Percentiles rank a stretch among this genome's conserved stretches.
These are phyloP conservation scores for Drosophila fulvimacula DNA, from an alignment of 2,888 invertebrate species.

Conservation along the genomic window DNA sequence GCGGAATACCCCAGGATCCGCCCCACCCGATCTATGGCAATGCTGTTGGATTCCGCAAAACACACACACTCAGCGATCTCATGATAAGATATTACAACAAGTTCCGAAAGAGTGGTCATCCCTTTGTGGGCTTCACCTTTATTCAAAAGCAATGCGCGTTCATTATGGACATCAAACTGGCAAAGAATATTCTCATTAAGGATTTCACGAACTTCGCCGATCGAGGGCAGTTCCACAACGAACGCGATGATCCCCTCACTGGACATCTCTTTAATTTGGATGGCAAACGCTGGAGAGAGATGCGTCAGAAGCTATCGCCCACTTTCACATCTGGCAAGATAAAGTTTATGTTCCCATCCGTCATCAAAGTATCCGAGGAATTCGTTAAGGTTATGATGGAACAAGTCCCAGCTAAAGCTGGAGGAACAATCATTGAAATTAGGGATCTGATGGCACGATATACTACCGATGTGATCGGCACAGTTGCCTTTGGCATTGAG, in stretches of 20 bases:
- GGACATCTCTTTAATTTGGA: slow-evolving; percentile 81
- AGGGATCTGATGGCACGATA: slow-evolving; percentile 84
- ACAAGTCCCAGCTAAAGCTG: slow-evolving; percentile 33
- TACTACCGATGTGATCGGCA: slow-evolving; percentile 86
- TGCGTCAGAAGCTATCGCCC: slow-evolving; percentile 84
- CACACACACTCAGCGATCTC: slow-evolving; percentile 33
- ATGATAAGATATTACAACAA: slow-evolving; percentile 56
- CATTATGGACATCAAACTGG: slow-evolving; percentile 60
- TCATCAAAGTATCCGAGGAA: slow-evolving; percentile 58
- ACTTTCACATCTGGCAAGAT: slow-evolving; percentile 80
- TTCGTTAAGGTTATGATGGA: slow-evolving; percentile 51
- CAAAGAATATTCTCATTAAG: slow-evolving; percentile 61
- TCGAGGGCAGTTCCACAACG: slow-evolving; percentile 80
- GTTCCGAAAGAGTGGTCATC: slow-evolving; percentile 44
- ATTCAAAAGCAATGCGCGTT: slow-evolving; percentile 57
- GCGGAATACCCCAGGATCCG: slow-evolving; percentile 51
- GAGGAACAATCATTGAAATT: slow-evolving; percentile 80
- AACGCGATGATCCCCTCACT: slow-evolving; percentile 82
- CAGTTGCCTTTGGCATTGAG: slow-evolving; percentile 85
- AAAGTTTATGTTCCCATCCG: slow-evolving; percentile 74
- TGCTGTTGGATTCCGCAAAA: slow-evolving; percentile 44
- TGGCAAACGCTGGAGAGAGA: slow-evolving; percentile 84
- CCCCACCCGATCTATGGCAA: slow-evolving; percentile 58
- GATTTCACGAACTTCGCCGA: slow-evolving; percentile 82
- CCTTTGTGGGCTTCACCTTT: slow-evolving; percentile 70